These are phyloP conservation scores for Perdita meconis DNA, from an alignment of 2,888 invertebrate genomes.

Conservation along the genomic window DNA sequence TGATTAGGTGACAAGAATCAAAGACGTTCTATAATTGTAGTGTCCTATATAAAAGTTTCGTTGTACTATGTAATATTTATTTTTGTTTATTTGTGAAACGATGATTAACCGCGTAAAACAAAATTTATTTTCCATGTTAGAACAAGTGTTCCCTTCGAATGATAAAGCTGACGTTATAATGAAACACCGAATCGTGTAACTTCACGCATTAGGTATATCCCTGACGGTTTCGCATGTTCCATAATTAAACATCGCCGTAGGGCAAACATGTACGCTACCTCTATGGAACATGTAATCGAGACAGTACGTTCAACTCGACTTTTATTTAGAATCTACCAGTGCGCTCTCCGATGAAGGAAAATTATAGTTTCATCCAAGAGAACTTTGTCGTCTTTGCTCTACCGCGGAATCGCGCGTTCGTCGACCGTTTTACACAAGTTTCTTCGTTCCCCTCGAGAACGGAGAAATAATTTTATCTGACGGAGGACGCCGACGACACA, in stretches of 20 bases:
- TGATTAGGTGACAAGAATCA: too few relatives aligned
- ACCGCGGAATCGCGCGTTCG: constrained; percentile 28
- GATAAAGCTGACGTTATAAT: too few relatives aligned
- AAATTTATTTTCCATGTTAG: too few relatives aligned
- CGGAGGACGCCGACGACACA: constrained; percentile 19
- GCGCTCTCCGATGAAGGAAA: constrained; percentile 56
- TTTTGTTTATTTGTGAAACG: too few relatives aligned
- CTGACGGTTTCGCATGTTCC: neutral
- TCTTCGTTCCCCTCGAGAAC: constrained; percentile 5
- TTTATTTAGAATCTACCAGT: constrained; percentile 53
- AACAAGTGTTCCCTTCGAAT: too few relatives aligned
- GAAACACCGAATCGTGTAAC: too few relatives aligned
- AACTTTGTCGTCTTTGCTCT: constrained; percentile 40
- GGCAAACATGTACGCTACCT: neutral
- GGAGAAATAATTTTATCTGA: constrained; percentile 43
- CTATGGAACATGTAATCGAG: neutral
- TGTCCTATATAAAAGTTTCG: too few relatives aligned
- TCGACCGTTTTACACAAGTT: constrained; percentile 16
- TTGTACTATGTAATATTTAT: too few relatives aligned
- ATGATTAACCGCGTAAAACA: too few relatives aligned
- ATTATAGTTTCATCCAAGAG: constrained; percentile 50
- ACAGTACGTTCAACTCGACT: constrained; percentile 41
- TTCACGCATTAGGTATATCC: neutral
- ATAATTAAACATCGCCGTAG: neutral
- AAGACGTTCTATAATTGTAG: too few relatives aligned